Evolutionary conservation across 2,113 vertebrate genomes (phyloP), one percentile per base, ranked within the genome.

Genomic region (human (Homo sapiens)): DNA sequence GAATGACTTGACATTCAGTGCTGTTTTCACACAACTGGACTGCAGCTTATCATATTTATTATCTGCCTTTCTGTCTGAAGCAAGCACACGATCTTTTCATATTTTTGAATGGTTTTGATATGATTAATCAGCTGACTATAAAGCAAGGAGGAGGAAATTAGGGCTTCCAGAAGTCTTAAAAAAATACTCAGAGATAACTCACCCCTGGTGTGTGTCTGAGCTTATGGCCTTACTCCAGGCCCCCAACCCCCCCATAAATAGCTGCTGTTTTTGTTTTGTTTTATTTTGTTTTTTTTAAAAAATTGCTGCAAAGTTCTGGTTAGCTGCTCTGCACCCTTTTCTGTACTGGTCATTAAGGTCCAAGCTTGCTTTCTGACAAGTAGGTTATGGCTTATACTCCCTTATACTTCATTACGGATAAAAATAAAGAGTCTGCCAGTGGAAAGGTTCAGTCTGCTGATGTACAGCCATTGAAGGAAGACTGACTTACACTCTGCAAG

Each of bases 11-110:
- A 12, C 14, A 0, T 4, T 70, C 10, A 17, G n/a, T 20, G 48
- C n/a, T 1, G 5, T 40, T 48, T 30, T 27, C 40, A 3, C 3
- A 8, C 1, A 30, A 4, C 35, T 8, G 4, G 12, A 4, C 68
- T 22, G 13, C 13, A 59, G 8, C 25, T 9, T 2, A 5, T 18
- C 59, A 38, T 75, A 1, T 27, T 35, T 55, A 5, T 22, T 40
- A 48, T 32, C 43, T 50, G 52, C 17, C 30, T 48, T 61, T 55
- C 55, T 76, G 13, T 59, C 48, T 17, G 70, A 79, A 90, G 20
- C 14, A 30, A 14, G 45, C 76, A 48, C 7, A 32, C 6, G 18
- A 55, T 55, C 70, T 45, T 90, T 78, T 45, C 80, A 88, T 32
- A 52, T 79, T 80, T 78, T 70, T 8, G 4, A 17, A 35, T 27